phyloP scores from a whole-genome alignment of 2,888 invertebrate species.

The Stenodema calcarata region DNA sequence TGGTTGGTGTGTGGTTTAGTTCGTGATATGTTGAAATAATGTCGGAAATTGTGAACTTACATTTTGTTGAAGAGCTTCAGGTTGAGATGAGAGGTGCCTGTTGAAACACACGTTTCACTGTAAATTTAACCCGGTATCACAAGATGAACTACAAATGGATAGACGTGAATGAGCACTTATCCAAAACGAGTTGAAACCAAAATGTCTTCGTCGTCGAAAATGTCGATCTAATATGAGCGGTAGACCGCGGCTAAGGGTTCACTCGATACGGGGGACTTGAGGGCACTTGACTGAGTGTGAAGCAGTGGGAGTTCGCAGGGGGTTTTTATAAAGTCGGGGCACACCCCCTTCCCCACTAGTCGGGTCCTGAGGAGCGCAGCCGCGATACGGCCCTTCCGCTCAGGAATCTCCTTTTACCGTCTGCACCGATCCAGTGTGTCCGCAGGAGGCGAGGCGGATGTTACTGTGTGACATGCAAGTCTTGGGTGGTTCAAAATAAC shows the following conservation, averaged over 20 bases:
- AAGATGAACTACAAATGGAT: not conserved
- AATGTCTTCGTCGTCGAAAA: not conserved
- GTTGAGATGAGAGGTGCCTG: constrained; percentile 24
- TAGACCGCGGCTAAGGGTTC: not conserved
- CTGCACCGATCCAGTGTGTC: not conserved
- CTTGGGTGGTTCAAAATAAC: too few species aligned
- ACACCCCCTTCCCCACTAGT: not conserved
- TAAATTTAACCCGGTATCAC: not conserved
- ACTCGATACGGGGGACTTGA: not conserved
- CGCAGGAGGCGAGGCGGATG: not conserved
- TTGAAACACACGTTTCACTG: not conserved
- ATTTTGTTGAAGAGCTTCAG: constrained; percentile 41
- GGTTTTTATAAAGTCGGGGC: constrained; percentile 27
- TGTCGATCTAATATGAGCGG: not conserved
- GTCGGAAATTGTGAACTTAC: constrained; percentile 3
- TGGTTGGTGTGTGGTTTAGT: too few species aligned
- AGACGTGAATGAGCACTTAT: not conserved
- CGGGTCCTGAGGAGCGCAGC: not conserved
- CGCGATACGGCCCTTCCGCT: not conserved
- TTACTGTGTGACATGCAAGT: too few species aligned
- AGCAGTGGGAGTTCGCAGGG: not conserved
- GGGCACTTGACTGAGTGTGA: constrained; percentile 6
- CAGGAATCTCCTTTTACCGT: not conserved
- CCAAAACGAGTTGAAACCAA: not conserved
- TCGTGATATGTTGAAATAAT: too few species aligned